phyloP scores from a whole-genome alignment of 1,140 invertebrate species.

The Drosophila bocqueti region DNA sequence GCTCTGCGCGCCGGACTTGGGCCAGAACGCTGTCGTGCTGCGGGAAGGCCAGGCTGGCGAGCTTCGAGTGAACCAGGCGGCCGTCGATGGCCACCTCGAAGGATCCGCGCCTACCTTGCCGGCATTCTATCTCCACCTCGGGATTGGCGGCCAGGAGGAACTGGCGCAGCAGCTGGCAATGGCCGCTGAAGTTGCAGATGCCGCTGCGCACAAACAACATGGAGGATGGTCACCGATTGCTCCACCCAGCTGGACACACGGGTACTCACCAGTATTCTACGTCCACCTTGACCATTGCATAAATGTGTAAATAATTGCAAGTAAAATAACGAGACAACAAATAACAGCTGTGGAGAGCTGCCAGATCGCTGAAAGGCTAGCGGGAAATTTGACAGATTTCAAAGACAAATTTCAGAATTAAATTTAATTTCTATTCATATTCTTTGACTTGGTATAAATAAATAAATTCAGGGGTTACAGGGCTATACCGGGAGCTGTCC shows the following conservation, averaged over 20 bases:
- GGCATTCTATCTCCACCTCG: slow-evolving; percentile 64
- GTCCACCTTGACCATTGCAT: slow-evolving; percentile 78
- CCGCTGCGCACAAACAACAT: slow-evolving; percentile 44
- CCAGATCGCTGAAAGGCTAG: neutral
- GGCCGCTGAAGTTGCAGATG: slow-evolving; percentile 75
- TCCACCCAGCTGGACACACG: neutral
- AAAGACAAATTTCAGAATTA: too few species aligned
- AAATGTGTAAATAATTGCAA: slow-evolving; percentile 38
- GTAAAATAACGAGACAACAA: neutral
- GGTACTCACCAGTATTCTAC: slow-evolving; percentile 79
- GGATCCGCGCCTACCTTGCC: slow-evolving; percentile 85
- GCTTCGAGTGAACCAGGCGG: slow-evolving; percentile 87
- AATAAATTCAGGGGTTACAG: too few species aligned
- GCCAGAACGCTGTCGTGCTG: slow-evolving; percentile 86
- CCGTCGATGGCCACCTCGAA: slow-evolving; percentile 88
- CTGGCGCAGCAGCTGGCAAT: slow-evolving; percentile 72
- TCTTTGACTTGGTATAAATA: too few species aligned
- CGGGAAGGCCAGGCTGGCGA: slow-evolving; percentile 87
- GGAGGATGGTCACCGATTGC: neutral
- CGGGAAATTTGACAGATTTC: neutral
- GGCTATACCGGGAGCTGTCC: too few species aligned
- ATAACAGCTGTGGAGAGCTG: slow-evolving; percentile 9
- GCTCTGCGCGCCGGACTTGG: slow-evolving; percentile 85
- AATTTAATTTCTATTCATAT: too few species aligned
- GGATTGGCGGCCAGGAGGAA: slow-evolving; percentile 55